Percentiles rank a stretch among this genome's conserved stretches.
These are phyloP conservation scores for Drosophila parthenogenetica DNA, from an alignment of 2,888 invertebrate species.

Conservation along the genomic window DNA sequence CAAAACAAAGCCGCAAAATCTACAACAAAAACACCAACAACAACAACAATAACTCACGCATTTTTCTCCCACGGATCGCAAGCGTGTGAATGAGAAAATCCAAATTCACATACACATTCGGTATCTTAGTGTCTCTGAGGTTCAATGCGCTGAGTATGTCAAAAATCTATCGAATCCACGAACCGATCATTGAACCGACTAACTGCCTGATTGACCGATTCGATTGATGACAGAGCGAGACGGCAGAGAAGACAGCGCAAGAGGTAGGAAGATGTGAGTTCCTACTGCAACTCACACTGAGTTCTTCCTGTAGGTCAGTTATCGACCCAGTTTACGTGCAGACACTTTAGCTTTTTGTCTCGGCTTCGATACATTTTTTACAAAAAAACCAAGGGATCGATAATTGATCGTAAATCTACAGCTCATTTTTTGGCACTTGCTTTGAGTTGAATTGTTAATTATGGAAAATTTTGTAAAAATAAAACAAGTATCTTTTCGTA, in stretches of 20 bases:
- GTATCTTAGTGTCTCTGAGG: conserved; percentile 6
- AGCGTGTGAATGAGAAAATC: conserved; percentile 72
- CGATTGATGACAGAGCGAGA: not conserved
- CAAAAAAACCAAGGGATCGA: not conserved
- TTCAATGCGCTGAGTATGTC: conserved; percentile 58
- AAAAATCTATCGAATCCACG: conserved; percentile 69
- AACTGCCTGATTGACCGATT: conserved; percentile 1
- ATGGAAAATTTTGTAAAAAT: not conserved
- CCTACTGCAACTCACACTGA: not conserved
- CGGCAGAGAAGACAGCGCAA: no score
- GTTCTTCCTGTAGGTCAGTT: conserved; percentile 69
- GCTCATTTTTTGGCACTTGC: not conserved
- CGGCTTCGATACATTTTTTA: not conserved
- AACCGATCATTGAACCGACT: conserved; percentile 29
- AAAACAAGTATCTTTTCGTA: no score
- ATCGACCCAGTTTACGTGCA: conserved; percentile 72
- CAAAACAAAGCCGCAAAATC: conserved; percentile 26
- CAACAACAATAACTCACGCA: conserved; percentile 50
- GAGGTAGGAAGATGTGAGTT: not conserved
- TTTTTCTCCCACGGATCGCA: conserved; percentile 76
- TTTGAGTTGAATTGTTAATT: not conserved
- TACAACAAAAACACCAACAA: conserved; percentile 4
- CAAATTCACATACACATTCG: not conserved
- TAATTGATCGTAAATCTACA: not conserved
- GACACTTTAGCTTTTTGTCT: not conserved